Conservation (phyloP, 2,113 vertebrate species). For the Vombatus ursinus region DNA sequence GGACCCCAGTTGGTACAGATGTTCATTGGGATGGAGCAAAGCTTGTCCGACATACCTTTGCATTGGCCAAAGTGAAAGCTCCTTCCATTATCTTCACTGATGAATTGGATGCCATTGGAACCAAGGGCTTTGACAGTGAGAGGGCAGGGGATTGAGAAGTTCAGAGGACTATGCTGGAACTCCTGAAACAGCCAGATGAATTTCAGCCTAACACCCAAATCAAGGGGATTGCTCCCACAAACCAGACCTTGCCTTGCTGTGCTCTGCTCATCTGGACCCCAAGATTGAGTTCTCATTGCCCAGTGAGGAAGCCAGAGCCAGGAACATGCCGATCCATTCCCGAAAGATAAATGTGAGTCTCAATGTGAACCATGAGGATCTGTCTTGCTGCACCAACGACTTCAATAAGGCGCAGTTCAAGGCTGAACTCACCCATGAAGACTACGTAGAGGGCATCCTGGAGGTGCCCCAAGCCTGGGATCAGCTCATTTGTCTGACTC, state of each 20-base stretch:
- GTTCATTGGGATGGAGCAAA: constrained; percentile 99
- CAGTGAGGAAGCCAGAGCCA: constrained; percentile 97
- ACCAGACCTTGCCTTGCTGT: constrained; percentile 95
- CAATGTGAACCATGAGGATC: constrained; percentile 97
- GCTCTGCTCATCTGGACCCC: constrained; percentile 96
- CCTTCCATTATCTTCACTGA: constrained; percentile 99
- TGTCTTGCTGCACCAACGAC: constrained; percentile 98
- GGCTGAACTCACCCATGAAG: constrained; percentile 97
- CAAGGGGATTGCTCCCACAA: constrained; percentile 96
- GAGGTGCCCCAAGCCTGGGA: constrained; percentile 85
- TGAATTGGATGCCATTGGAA: constrained; percentile 97
- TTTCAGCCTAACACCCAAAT: too few relatives aligned
- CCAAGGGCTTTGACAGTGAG: constrained; percentile 82
- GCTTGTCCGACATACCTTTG: constrained; percentile 96
- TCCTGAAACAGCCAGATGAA: too few relatives aligned
- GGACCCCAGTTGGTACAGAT: constrained; percentile 99
- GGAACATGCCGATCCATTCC: constrained; percentile 99
- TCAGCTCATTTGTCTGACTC: rapidly evolving
- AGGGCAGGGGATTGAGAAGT: too few relatives aligned
- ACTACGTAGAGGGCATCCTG: constrained; percentile 99
- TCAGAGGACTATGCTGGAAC: too few relatives aligned
- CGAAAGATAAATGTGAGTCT: constrained; percentile 99
- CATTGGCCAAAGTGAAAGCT: constrained; percentile 97
- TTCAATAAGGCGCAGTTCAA: constrained; percentile 99
- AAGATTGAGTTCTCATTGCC: constrained; percentile 99